A percentile compares a stretch with the other conserved stretches of the same genome.
Conservation (phyloP, 2,888 invertebrate species). For the Ophion costatus region DNA sequence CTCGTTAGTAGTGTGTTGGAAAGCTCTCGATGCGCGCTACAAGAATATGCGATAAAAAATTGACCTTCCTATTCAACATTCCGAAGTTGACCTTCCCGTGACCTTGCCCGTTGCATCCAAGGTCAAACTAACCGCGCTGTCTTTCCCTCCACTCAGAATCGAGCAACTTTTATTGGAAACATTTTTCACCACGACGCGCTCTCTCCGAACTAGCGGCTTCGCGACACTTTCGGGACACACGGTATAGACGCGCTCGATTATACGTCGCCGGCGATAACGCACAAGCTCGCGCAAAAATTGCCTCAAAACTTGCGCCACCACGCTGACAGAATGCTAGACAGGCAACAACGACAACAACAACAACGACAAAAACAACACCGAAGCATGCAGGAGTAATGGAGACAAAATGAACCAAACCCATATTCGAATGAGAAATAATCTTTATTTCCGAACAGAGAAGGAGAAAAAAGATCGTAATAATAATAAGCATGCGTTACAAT, state of each 20-base stretch:
- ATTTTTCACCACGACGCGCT: not conserved
- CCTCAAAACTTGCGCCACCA: slow-evolving; percentile 10
- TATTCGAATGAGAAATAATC: slow-evolving; percentile 77
- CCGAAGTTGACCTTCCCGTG: no score
- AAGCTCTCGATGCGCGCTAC: no score
- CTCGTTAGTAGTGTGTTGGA: no score
- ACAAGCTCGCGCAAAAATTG: not conserved
- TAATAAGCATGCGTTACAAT: slow-evolving; percentile 80
- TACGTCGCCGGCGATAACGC: not conserved
- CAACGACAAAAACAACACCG: not conserved
- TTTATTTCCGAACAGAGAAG: slow-evolving; percentile 74
- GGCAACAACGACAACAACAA: slow-evolving; percentile 42
- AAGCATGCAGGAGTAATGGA: slow-evolving; percentile 75
- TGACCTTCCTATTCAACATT: no score
- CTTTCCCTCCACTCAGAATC: not conserved
- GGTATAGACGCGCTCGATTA: not conserved
- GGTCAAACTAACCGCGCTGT: no score
- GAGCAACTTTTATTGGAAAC: not conserved
- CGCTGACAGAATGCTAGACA: slow-evolving; percentile 41
- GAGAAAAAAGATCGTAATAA: slow-evolving; percentile 60
- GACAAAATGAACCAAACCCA: slow-evolving; percentile 79
- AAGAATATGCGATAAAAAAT: no score
- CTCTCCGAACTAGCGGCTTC: not conserved
- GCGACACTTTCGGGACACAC: not conserved
- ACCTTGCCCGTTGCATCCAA: no score